Evolutionary conservation across 2,113 vertebrate genomes (phyloP), one percentile per base, ranked within the genome.

Genomic region (Tychaedon coryphoeus): DNA sequence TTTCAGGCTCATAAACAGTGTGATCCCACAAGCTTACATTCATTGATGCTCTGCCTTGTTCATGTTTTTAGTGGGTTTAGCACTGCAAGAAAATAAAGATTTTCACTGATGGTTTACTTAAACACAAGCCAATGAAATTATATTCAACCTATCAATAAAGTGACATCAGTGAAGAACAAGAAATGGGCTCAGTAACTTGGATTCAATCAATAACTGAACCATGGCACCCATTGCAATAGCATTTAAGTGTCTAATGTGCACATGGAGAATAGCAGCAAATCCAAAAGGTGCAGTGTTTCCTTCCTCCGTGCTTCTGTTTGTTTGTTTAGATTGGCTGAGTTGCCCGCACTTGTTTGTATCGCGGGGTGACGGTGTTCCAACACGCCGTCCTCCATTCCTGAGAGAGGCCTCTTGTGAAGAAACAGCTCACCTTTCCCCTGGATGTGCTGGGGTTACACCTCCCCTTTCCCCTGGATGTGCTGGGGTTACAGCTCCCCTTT

Each of bases 271-370:
- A 74, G 51, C 53, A 88, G 20, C n/a, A 71, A 66, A 71, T 51
- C 40, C 72, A 60, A 47, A 77, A 80, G 14, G 53, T 42, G 50
- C 10, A 14, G 20, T 43, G 67, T 79, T 62, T 11, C 47, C 33
- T 76, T 36, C 34, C 38, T 51, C 53, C 28, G 23, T 47, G 18
- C 34, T 65, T 73, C 60, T 54, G 0, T 86, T 82, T 93, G 36
- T 82, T 96, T 90, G 20, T 93, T 90, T 83, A 33, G 34, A 9
- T 33, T 38, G 51, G 16, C 51, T 84, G 65, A 40, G 75, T 20
- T 94, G 69, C 92, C 82, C 66, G 92, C 84, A 82, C 90, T 95
- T 90, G 66, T 80, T 94, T 85, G 79, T 64, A n/a, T 72, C 43
- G 18, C 64, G 72, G 82, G 90, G 67, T 61, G 81, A 79, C 5